A percentile compares a stretch with the other conserved stretches of the same genome.
Conservation (phyloP, 2,113 vertebrate genomes). For the Oceanodroma tethys region DNA sequence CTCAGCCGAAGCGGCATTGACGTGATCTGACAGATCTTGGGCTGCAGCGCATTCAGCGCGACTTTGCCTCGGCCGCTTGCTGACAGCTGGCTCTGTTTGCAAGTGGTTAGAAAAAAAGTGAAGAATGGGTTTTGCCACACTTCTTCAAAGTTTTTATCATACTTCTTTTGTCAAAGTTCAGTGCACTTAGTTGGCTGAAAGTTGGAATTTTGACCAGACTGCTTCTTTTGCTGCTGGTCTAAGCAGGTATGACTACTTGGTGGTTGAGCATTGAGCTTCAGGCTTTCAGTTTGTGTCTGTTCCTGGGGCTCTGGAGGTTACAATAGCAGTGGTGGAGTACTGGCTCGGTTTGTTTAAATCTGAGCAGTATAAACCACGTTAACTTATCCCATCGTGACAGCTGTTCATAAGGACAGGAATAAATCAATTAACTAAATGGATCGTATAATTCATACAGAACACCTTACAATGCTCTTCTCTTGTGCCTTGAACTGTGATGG, state of each 20-base stretch:
- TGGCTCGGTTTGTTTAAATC: not conserved
- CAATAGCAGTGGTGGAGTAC: not conserved
- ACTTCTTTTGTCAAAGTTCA: not conserved
- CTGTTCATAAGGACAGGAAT: not conserved
- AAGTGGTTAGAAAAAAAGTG: not conserved
- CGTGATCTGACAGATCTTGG: not conserved
- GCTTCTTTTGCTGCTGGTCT: not conserved
- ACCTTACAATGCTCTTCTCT: not conserved
- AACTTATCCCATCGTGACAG: fast-evolving
- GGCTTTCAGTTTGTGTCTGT: not conserved
- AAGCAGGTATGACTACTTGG: not conserved
- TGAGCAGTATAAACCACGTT: not conserved
- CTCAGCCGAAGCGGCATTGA: not conserved
- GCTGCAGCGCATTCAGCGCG: fast-evolving
- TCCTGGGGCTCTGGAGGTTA: not conserved
- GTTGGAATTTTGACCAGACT: not conserved
- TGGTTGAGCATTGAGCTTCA: not conserved
- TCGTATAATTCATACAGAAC: not conserved
- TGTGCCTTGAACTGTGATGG: not conserved
- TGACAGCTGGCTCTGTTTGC: not conserved
- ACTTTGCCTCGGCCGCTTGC: not conserved
- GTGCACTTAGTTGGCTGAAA: fast-evolving
- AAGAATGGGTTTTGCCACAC: not conserved
- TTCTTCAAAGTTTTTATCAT: not conserved
- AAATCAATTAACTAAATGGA: not conserved